Conservation (phyloP, 2,888 invertebrate genomes). For the Nomada fabriciana region DNA sequence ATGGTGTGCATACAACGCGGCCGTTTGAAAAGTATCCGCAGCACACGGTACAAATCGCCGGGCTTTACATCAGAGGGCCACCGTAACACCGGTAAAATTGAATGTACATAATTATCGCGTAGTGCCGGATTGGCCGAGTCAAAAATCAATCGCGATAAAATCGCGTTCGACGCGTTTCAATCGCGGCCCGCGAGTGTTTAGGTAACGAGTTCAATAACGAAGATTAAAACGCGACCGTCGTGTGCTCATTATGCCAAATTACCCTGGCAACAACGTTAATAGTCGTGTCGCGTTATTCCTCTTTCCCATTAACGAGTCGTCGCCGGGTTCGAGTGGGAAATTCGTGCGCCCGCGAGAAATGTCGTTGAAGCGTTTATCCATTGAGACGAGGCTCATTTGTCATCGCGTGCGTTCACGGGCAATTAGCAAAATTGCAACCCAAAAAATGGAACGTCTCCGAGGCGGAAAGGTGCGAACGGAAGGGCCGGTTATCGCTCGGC, state of each 20-base stretch:
- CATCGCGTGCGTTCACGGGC: not conserved
- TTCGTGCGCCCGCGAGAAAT: not conserved
- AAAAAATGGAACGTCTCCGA: not conserved
- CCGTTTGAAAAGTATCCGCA: not conserved
- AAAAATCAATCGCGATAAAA: slow-evolving; percentile 38
- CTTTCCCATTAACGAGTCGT: slow-evolving; percentile 22
- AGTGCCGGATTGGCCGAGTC: not conserved
- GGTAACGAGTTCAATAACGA: slow-evolving; percentile 45
- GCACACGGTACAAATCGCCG: not conserved
- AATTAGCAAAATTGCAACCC: slow-evolving; percentile 19
- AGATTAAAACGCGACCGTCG: slow-evolving; percentile 37
- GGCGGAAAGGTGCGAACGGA: slow-evolving; percentile 15
- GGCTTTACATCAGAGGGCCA: not conserved
- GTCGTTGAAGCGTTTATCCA: slow-evolving; percentile 1
- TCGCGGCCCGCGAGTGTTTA: not conserved
- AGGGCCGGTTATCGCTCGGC: not conserved
- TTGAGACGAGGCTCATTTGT: slow-evolving; percentile 18
- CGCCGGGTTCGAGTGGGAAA: not conserved
- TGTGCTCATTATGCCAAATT: slow-evolving; percentile 37
- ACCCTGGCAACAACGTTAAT: slow-evolving; percentile 19
- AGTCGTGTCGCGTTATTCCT: slow-evolving; percentile 7
- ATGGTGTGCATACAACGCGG: no score
- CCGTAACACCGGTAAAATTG: not conserved
- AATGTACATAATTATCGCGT: slow-evolving; percentile 23
- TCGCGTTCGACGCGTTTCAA: slow-evolving; percentile 23